A percentile compares a stretch with the other conserved stretches of the same genome.
Evolutionary conservation across 2,888 invertebrate genomes (phyloP).

Genomic region (Himalopsyche japonica): DNA sequence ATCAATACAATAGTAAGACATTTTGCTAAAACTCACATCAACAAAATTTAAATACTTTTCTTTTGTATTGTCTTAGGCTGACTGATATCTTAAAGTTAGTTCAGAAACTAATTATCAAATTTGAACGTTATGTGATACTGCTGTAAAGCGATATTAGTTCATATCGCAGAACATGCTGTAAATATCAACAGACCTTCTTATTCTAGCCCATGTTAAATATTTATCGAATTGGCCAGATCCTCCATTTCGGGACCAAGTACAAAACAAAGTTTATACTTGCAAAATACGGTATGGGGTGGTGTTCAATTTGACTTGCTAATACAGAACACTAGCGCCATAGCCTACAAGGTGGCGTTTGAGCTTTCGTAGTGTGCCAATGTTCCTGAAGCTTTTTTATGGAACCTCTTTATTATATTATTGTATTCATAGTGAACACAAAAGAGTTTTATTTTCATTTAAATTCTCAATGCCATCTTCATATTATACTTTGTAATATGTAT

Average conservation of each 20-base stretch:
- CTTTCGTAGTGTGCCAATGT: background rate
- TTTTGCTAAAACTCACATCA: too few relatives aligned
- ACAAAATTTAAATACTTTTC: too few relatives aligned
- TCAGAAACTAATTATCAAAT: too few relatives aligned
- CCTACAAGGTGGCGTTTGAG: conserved; percentile 15
- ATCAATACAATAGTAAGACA: too few relatives aligned
- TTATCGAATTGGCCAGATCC: background rate
- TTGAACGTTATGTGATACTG: too few relatives aligned
- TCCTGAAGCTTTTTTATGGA: background rate
- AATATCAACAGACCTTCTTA: background rate
- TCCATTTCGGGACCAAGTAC: conserved; percentile 7
- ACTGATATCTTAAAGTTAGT: too few relatives aligned
- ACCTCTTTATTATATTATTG: background rate
- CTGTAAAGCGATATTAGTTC: background rate
- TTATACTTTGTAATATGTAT: too few relatives aligned
- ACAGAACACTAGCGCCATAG: background rate
- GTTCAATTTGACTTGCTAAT: conserved; percentile 38
- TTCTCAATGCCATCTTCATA: too few relatives aligned
- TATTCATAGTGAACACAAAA: background rate
- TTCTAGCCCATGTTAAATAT: background rate
- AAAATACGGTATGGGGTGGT: conserved; percentile 25
- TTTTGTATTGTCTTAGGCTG: too few relatives aligned
- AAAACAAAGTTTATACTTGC: conserved; percentile 35
- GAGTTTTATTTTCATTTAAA: background rate
- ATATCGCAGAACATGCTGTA: background rate